These are phyloP conservation scores for Tetropium fuscum DNA, from an alignment of 2,888 invertebrate genomes.

Conservation along the genomic window DNA sequence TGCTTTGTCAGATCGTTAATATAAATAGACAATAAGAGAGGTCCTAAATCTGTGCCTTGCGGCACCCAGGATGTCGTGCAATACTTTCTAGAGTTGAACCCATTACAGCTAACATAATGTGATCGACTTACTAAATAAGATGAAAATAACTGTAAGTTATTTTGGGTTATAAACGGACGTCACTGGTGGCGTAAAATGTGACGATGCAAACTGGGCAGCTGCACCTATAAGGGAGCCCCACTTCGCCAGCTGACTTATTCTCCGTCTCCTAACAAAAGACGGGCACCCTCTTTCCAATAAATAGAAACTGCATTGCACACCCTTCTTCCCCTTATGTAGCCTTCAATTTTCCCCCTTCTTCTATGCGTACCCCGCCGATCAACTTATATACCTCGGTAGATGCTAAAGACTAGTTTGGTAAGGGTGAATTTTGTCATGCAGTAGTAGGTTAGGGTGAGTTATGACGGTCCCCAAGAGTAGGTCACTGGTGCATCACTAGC, in stretches of 20 bases:
- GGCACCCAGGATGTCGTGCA: no score
- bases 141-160: no score
- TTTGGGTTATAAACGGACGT: slow-evolving; percentile 38
- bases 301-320: slow-evolving; percentile 54
- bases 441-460: slow-evolving; percentile 36
- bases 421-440: slow-evolving; percentile 35
- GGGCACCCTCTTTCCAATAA: slow-evolving; percentile 60
- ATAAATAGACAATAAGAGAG: no score
- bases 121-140: no score
- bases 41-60: no score
- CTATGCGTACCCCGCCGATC: slow-evolving; percentile 36
- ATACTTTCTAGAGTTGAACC: no score
- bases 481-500: slow-evolving; percentile 54
- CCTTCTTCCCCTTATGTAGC: slow-evolving; percentile 54
- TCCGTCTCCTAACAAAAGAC: slow-evolving; percentile 64
- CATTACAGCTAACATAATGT: no score
- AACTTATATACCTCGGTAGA: slow-evolving; percentile 23
- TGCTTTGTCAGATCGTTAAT: no score
- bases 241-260: slow-evolving; percentile 66
- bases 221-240: slow-evolving; percentile 48
- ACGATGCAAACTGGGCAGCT: slow-evolving; percentile 51
- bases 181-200: slow-evolving; percentile 46
- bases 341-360: slow-evolving; percentile 53
- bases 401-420: slow-evolving; percentile 21
- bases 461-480: slow-evolving; percentile 49